Evolutionary conservation across 2,888 invertebrate species (phyloP).

Genomic region (Monochamus alternatus): DNA sequence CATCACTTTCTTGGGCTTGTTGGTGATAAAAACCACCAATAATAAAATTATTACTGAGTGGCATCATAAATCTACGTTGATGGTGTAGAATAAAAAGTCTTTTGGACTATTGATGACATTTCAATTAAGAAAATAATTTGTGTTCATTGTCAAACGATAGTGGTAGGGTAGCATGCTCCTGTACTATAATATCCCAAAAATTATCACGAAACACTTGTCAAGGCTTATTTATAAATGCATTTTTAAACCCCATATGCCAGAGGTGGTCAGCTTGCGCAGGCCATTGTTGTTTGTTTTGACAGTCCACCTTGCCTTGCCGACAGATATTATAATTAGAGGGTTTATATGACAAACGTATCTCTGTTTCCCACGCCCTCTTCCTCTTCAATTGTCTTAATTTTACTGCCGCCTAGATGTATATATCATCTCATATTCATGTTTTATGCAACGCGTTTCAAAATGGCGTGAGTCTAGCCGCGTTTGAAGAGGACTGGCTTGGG

Average conservation of each 20-base stretch:
- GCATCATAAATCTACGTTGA: too few species aligned
- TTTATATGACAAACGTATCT: slow-evolving; percentile 21
- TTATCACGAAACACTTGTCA: slow-evolving; percentile 62
- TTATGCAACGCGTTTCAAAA: background rate
- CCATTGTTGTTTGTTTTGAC: slow-evolving; percentile 66
- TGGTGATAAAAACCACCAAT: too few species aligned
- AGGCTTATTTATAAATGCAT: slow-evolving; percentile 66
- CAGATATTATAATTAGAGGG: slow-evolving; percentile 46
- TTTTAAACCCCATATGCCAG: slow-evolving; percentile 54
- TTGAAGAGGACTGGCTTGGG: background rate
- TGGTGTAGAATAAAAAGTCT: too few species aligned
- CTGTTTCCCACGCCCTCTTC: slow-evolving; percentile 39
- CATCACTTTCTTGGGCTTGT: too few species aligned
- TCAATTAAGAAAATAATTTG: too few species aligned
- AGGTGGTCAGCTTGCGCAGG: slow-evolving; percentile 50
- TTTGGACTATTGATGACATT: too few species aligned
- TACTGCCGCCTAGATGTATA: slow-evolving; percentile 6
- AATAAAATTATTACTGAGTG: too few species aligned
- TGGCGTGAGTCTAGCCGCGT: background rate
- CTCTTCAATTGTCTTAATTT: slow-evolving; percentile 40
- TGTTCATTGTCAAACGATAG: too few species aligned
- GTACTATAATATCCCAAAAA: slow-evolving; percentile 40
- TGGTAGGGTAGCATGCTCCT: slow-evolving; percentile 49
- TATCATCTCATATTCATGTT: background rate
- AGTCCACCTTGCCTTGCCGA: slow-evolving; percentile 53